A percentile compares a stretch with the other conserved stretches of the same genome.
These are phyloP conservation scores for Syngnathus floridae DNA, from an alignment of 2,113 vertebrate genomes.

Conservation along the genomic window DNA sequence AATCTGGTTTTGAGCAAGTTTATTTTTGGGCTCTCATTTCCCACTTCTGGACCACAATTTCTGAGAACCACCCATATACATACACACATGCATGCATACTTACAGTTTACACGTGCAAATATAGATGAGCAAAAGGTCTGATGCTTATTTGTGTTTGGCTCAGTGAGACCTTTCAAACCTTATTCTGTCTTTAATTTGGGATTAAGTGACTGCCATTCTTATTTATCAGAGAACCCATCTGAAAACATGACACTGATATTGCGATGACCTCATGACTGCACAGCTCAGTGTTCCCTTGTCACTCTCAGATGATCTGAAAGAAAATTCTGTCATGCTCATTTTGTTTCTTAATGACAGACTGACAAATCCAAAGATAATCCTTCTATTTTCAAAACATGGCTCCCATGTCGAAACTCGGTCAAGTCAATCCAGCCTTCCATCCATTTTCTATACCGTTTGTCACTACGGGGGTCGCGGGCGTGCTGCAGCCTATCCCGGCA, in stretches of 20 bases:
- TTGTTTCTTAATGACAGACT: slow-evolving; percentile 62
- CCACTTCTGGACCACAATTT: too few species aligned
- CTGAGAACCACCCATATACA: too few species aligned
- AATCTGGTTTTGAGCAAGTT: too few species aligned
- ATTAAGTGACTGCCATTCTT: slow-evolving; percentile 27
- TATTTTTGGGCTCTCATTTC: too few species aligned
- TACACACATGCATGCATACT: too few species aligned
- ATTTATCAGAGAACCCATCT: slow-evolving; percentile 35
- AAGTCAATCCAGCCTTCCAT: slow-evolving; percentile 14
- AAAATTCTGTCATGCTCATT: slow-evolving; percentile 47
- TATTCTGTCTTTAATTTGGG: neutral
- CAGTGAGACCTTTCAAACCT: neutral
- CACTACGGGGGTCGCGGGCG: too few species aligned
- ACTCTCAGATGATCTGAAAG: slow-evolving; percentile 47
- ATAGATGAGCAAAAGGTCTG: neutral
- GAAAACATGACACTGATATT: slow-evolving; percentile 53
- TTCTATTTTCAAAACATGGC: slow-evolving; percentile 62
- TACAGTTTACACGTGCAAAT: neutral
- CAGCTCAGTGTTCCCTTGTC: slow-evolving; percentile 12
- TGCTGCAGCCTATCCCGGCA: too few species aligned
- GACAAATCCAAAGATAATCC: slow-evolving; percentile 68
- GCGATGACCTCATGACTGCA: slow-evolving; percentile 45
- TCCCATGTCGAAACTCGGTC: slow-evolving; percentile 39
- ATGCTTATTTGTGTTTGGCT: neutral
- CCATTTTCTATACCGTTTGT: too few species aligned